phyloP scores from a whole-genome alignment of 1,140 invertebrate genomes.

The Ceratosolen fusciceps region DNA sequence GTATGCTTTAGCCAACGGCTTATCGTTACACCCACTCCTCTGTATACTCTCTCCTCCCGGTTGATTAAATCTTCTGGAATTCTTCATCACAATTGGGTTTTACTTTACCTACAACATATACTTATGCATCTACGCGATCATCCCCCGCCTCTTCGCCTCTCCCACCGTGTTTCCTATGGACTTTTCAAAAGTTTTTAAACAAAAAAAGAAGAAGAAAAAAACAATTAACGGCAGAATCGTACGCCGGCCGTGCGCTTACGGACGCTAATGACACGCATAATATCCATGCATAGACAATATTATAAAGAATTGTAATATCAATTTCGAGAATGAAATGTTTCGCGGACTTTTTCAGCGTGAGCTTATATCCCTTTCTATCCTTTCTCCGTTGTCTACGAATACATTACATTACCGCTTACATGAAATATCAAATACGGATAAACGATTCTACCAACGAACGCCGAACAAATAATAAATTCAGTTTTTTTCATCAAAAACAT shows the following conservation, averaged over 20 bases:
- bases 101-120: constrained; percentile 29
- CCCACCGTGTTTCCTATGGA: constrained; percentile 47
- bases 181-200: constrained; percentile 66
- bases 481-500: constrained; percentile 16
- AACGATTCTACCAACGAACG: not conserved
- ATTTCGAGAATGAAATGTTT: constrained; percentile 26
- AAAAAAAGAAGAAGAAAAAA: no score
- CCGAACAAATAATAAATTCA: not conserved
- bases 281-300: constrained; percentile 23
- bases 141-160: constrained; percentile 14
- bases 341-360: constrained; percentile 3
- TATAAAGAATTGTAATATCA: constrained; percentile 36
- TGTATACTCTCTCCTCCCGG: no score
- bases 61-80: constrained; percentile 37
- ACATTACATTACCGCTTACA: constrained; percentile 21
- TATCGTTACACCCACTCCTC: constrained; percentile 10
- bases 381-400: constrained; percentile 17
- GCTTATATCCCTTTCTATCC: no score
- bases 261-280: constrained; percentile 3
- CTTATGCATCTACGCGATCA: constrained; percentile 38
- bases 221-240: constrained; percentile 62
- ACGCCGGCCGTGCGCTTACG: constrained; percentile 55
- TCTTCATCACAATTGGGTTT: constrained; percentile 40
- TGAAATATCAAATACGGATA: constrained; percentile 12
- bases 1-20: constrained; percentile 8